Evolutionary conservation across 2,888 invertebrate genomes (phyloP), one percentile per base, ranked within the genome.

Genomic region (Habroteleia sp.): DNA sequence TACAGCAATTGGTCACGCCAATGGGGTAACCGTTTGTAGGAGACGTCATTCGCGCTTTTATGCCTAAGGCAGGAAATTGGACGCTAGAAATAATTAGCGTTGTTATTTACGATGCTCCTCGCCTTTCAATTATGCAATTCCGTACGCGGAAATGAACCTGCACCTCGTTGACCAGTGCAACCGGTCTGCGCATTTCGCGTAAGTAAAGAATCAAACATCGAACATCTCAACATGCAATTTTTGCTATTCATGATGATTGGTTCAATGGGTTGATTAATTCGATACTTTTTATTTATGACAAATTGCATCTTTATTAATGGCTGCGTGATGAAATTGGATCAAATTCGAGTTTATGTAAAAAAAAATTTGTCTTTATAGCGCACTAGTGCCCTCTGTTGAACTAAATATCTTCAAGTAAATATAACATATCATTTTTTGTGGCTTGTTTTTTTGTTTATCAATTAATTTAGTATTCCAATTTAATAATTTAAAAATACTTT

Each of bases 31-130:
- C 76, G 77, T 77, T 77, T 76, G 77, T 72, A 48, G 29, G 41
- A 71, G 77, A 76, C 77, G 66, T 58, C 52, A 58, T 75, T 73
- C 77, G 73, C 56, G 73, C 74, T 69, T 77, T 79, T 79, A 78
- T 79, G 75, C 77, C 68, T 68, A 29, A 66, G 81, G 78, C 83
- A 82, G 84, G 83, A 84, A 85, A 84, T 84, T 84, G 82, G 80
- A 82, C 80, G 80, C 83, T 83, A 84, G 83, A 82, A 85, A 85
- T 84, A 85, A 85, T 84, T 85, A 84, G 81, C 77, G 79, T 78
- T 68, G 78, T 83, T 84, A 84, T 85, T 83, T 83, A 83, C 82
- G 83, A 81, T 74, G 71, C 80, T 82, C 79, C 80, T 82, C 83
- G 82, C 81, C 82, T 83, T 84, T 84, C 84, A 85, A 75, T 75